phyloP scores from a whole-genome alignment of 2,888 invertebrate genomes.

The Zhengitettix transpicula region DNA sequence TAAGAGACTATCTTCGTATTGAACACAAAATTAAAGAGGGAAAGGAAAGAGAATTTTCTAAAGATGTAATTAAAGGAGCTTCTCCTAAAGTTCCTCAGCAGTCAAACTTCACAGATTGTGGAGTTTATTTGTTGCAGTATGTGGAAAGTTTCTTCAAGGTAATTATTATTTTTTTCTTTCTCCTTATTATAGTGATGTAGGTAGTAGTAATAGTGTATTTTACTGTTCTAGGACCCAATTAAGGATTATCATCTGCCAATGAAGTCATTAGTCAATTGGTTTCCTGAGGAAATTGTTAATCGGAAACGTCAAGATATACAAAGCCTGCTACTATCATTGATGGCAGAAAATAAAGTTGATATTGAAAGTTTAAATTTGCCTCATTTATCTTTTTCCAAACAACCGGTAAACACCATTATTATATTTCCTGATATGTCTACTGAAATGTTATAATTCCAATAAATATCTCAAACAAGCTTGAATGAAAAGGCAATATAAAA shows the following conservation, averaged over 20 bases:
- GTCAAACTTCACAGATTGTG: slow-evolving; percentile 93
- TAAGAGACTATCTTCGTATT: slow-evolving; percentile 80
- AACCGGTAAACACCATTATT: too few relatives aligned
- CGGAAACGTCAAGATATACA: slow-evolving; percentile 78
- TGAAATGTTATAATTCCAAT: too few relatives aligned
- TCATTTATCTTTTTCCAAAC: slow-evolving; percentile 7
- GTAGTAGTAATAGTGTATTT: slow-evolving; percentile 1
- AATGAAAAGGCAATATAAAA: too few relatives aligned
- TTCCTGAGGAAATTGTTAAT: slow-evolving; percentile 65
- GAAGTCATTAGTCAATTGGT: slow-evolving; percentile 69
- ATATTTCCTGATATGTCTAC: too few relatives aligned
- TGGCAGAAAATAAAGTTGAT: slow-evolving; percentile 54
- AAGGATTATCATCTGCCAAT: slow-evolving; percentile 69
- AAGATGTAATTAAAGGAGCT: slow-evolving; percentile 70
- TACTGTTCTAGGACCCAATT: slow-evolving; percentile 54
- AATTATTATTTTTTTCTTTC: slow-evolving; percentile 11
- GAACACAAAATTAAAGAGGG: slow-evolving; percentile 63
- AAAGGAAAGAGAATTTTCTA: slow-evolving; percentile 53
- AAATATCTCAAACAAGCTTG: too few relatives aligned
- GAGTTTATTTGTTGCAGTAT: slow-evolving; percentile 87
- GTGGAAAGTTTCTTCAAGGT: slow-evolving; percentile 91
- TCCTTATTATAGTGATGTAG: background rate
- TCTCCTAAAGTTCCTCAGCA: slow-evolving; percentile 93
- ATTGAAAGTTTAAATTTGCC: slow-evolving; percentile 40
- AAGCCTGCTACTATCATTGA: slow-evolving; percentile 53